Percentiles rank a stretch among this genome's conserved stretches.
These are phyloP conservation scores for Saxidomus purpurata DNA, from an alignment of 1,140 invertebrate species.

Conservation along the genomic window DNA sequence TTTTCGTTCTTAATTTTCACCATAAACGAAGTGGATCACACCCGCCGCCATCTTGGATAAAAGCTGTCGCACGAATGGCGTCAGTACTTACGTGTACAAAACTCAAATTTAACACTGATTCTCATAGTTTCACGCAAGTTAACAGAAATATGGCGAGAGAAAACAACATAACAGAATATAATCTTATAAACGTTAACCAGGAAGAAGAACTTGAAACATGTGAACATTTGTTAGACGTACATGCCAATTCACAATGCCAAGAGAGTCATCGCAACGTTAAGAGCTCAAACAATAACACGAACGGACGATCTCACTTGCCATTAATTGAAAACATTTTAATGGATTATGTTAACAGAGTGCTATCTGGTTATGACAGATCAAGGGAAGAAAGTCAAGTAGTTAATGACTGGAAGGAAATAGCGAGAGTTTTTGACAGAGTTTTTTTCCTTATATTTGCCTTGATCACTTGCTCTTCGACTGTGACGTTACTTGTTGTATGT, in stretches of 20 bases:
- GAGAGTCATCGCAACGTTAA: background rate
- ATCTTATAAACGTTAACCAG: conserved; percentile 58
- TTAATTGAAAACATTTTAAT: conserved; percentile 77
- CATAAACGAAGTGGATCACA: conserved; percentile 78
- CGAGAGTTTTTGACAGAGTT: conserved; percentile 78
- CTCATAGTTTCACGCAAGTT: background rate
- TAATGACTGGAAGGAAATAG: conserved; percentile 82
- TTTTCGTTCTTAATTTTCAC: conserved; percentile 86
- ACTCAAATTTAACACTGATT: conserved; percentile 48
- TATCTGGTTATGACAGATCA: conserved; percentile 75
- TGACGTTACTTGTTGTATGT: conserved; percentile 78
- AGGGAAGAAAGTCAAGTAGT: conserved; percentile 72
- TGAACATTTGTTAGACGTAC: conserved; percentile 44
- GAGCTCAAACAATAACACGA: background rate
- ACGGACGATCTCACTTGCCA: conserved; percentile 23
- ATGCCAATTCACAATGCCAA: background rate
- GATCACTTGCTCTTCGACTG: conserved; percentile 75
- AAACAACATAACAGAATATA: conserved; percentile 43
- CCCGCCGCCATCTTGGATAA: conserved; percentile 77
- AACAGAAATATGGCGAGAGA: background rate
- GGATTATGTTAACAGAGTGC: conserved; percentile 76
- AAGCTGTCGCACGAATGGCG: conserved; percentile 58
- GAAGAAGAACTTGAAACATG: conserved; percentile 45
- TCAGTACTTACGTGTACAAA: conserved; percentile 76
- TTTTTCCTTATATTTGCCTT: conserved; percentile 79